Percentiles rank a stretch among this genome's conserved stretches.
phyloP scores from a whole-genome alignment of 2,113 vertebrate genomes.

The Protomyctophum bolini region DNA sequence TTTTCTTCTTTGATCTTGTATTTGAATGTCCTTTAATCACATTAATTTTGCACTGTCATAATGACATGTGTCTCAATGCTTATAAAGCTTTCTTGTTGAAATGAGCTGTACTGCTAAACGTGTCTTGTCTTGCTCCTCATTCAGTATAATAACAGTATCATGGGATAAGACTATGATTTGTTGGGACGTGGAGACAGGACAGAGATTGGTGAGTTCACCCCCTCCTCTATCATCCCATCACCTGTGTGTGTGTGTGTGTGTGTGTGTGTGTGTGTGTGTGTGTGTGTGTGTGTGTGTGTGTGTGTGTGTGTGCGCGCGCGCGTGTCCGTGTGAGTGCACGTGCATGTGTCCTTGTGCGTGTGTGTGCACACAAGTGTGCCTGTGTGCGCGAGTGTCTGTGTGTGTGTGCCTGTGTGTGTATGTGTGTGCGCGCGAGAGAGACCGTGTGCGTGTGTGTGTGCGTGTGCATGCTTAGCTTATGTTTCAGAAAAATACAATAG shows the following conservation, averaged over 20 bases:
- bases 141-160: slow-evolving; percentile 78
- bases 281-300: neutral
- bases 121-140: slow-evolving; percentile 19
- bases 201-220: slow-evolving; percentile 67
- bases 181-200: slow-evolving; percentile 82
- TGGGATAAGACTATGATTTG: slow-evolving; percentile 78
- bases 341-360: no score
- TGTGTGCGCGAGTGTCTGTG: neutral
- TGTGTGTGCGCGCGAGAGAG: slow-evolving; percentile 17
- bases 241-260: slow-evolving; percentile 9
- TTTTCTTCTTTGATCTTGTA: no score
- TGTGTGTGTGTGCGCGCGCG: slow-evolving; percentile 10
- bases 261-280: neutral
- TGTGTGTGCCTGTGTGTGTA: neutral
- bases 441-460: no score
- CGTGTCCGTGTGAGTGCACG: neutral
- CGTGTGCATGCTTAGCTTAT: no score
- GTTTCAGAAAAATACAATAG: no score
- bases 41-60: no score
- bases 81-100: neutral
- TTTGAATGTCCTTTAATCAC: no score
- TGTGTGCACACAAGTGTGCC: neutral
- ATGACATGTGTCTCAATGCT: slow-evolving; percentile 5
- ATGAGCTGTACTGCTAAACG: neutral
- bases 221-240: neutral